These are phyloP conservation scores for Vanessa atalanta DNA, from an alignment of 1,140 invertebrate species.

Conservation along the genomic window DNA sequence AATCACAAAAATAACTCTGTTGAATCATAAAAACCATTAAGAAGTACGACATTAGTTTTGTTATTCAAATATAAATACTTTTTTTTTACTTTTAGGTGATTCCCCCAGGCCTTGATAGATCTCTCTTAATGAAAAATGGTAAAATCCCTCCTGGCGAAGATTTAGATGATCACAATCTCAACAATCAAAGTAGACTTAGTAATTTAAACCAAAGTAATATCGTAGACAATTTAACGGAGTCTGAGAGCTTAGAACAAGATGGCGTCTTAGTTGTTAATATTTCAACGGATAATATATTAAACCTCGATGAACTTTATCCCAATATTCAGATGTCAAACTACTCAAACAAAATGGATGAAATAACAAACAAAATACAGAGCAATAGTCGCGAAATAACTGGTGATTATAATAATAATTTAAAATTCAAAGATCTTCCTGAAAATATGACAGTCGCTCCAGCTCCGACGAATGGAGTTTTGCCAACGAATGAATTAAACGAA, in stretches of 20 bases:
- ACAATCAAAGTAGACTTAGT: conserved; percentile 47
- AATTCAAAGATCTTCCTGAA: conserved; percentile 68
- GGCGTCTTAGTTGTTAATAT: conserved; percentile 77
- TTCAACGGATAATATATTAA: conserved; percentile 75
- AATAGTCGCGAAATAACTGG: conserved; percentile 79
- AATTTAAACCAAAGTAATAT: conserved; percentile 51
- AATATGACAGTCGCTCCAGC: conserved; percentile 72
- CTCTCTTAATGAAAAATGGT: conserved; percentile 68
- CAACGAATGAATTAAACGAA: conserved; percentile 61
- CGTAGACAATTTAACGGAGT: conserved; percentile 70
- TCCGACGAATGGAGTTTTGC: conserved; percentile 71
- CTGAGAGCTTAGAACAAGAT: conserved; percentile 77
- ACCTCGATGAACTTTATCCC: conserved; percentile 72
- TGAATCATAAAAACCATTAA: neutral
- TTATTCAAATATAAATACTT: neutral
- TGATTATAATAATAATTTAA: conserved; percentile 74
- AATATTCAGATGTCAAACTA: conserved; percentile 62
- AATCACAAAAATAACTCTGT: neutral
- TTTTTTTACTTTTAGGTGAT: conserved; percentile 45
- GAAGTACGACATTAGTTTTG: neutral
- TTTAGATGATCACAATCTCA: conserved; percentile 48
- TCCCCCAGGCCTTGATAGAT: conserved; percentile 69
- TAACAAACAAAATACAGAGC: conserved; percentile 78
- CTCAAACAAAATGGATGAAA: conserved; percentile 74
- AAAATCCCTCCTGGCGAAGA: conserved; percentile 65